Conservation (phyloP, 2,797 vertebrate species). For the Glyptemys insculpta region DNA sequence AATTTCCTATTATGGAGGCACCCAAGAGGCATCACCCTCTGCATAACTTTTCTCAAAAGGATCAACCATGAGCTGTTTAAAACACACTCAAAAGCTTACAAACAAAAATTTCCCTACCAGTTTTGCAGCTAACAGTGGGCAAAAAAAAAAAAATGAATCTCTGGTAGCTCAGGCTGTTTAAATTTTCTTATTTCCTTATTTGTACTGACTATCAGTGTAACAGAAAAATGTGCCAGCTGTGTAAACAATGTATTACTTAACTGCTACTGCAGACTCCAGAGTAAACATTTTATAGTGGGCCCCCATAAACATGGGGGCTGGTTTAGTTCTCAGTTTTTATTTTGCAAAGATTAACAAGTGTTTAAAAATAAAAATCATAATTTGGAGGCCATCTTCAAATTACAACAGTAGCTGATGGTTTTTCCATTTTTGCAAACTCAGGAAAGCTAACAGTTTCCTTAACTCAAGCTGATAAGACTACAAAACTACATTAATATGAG, state of each 20-base stretch:
- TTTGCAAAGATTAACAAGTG: neutral
- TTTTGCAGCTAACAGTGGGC: neutral
- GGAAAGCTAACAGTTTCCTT: neutral
- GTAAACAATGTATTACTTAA: neutral
- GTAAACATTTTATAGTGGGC: neutral
- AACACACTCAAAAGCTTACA: neutral
- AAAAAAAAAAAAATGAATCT: neutral
- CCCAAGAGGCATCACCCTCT: neutral
- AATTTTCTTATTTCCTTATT: neutral
- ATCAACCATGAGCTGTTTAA: neutral
- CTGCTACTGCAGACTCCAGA: neutral
- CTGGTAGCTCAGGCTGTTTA: neutral
- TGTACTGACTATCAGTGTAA: neutral
- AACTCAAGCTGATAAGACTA: neutral
- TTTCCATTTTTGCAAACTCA: neutral
- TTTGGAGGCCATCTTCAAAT: neutral
- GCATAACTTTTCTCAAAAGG: neutral
- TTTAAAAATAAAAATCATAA: neutral
- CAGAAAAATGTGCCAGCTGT: constrained; percentile 19
- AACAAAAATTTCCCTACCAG: neutral
- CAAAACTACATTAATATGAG: neutral
- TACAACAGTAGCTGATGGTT: neutral
- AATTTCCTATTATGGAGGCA: neutral
- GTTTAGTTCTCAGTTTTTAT: neutral
- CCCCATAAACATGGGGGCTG: neutral